Evolutionary conservation across 2,888 invertebrate species (phyloP), one percentile per base, ranked within the genome.

Genomic region (Limenitis arthemis): DNA sequence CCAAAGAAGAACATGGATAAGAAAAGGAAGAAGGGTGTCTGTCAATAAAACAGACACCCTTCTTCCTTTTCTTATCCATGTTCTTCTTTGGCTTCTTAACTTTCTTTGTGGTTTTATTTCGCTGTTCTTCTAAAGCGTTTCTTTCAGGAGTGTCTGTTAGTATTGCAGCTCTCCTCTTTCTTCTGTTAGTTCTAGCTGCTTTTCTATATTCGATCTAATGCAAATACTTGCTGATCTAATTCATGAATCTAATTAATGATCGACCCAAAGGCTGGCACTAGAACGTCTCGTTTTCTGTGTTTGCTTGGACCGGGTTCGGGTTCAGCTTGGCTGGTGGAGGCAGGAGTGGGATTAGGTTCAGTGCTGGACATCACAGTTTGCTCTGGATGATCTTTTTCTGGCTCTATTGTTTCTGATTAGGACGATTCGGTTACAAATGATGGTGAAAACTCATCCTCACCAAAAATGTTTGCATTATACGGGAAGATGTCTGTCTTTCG

Each of bases 391-490:
- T 59, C 54, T 58, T 37, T 59, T 52, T 48, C 58, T n/a, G 32
- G 52, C 42, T 40, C 41, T 43, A 42, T 47, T 55, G 46, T 51
- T 57, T 55, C 52, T 53, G 51, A 47, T 39, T 53, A 52, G 57
- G 58, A 53, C 62, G 56, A 36, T 62, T n/a, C 59, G 30, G 64
- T 64, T 28, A 62, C 61, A 61, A 61, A 64, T 51, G 58, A 59
- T 54, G 62, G 55, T 41, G 58, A 56, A 56, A 61, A 61, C 47
- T 57, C 51, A 53, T 52, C 50, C 32, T 54, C 54, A 42, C 46
- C 37, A 51, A 56, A 56, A 51, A 51, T 53, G 34, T 56, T 51
- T 57, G 49, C 29, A 47, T 60, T 62, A 53, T 52, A 54, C 34
- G 59, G 60, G 43, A 53, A 60, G 47, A 64, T 62, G 57, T 59